phyloP scores from a whole-genome alignment of 2,888 invertebrate genomes.

The Scaptomyza caliginosa region DNA sequence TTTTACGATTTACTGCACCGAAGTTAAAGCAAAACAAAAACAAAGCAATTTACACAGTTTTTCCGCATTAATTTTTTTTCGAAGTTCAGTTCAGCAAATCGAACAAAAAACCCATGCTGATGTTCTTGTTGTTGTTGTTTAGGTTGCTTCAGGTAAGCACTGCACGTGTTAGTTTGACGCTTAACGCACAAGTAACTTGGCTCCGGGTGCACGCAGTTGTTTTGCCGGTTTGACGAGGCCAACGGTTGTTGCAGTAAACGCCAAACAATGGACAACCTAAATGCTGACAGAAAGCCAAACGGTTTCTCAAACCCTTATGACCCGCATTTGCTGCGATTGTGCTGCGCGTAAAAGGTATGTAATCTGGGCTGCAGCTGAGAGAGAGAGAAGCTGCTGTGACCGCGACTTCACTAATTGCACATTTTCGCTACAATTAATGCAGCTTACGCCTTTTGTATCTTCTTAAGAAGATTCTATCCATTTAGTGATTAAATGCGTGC shows the following conservation, averaged over 20 bases:
- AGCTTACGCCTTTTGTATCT: slow-evolving; percentile 49
- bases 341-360: slow-evolving; percentile 65
- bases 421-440: slow-evolving; percentile 76
- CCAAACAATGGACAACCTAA: slow-evolving; percentile 21
- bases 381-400: slow-evolving; percentile 35
- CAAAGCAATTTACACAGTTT: slow-evolving; percentile 24
- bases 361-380: slow-evolving; percentile 48
- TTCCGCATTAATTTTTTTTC: slow-evolving; percentile 1
- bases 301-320: slow-evolving; percentile 14
- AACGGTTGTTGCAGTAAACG: slow-evolving; percentile 9
- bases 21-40: slow-evolving; percentile 20
- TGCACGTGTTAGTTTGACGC: slow-evolving; percentile 27
- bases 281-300: slow-evolving; percentile 27
- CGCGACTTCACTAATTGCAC: slow-evolving; percentile 64
- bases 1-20: slow-evolving; percentile 51
- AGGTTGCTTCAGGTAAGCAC: slow-evolving; percentile 8
- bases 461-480: not conserved
- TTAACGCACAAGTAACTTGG: slow-evolving; percentile 25
- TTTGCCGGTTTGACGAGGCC: slow-evolving; percentile 25
- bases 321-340: too few species aligned
- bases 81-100: not conserved
- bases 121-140: not conserved
- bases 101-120: slow-evolving; percentile 5
- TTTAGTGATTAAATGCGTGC: slow-evolving; percentile 10
- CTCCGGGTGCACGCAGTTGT: slow-evolving; percentile 9